Evolutionary conservation across 2,113 vertebrate genomes (phyloP), one percentile per base, ranked within the genome.

Genomic region (Callionymus lyra): DNA sequence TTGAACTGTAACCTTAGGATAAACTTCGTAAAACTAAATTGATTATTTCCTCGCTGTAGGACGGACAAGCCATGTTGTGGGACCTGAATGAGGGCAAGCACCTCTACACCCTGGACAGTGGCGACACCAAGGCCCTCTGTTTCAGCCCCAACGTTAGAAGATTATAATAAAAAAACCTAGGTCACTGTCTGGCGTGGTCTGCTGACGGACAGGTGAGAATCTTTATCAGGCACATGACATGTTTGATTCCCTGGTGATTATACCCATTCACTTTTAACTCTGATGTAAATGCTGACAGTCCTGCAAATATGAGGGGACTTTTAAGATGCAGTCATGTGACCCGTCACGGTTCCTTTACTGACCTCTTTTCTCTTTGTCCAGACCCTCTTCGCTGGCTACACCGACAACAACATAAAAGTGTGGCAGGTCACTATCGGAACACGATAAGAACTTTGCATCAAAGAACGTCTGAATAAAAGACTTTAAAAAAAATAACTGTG

Each of bases 71-170:
- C 39, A 97, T 97, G 94, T 79, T 98, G 35, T 98, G 94, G 94
- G 94, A 98, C 67, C 84, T 98, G 47, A 98, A 97, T 0, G 94
- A 98, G 59, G 94, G 94, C 45, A 98, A 98, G 47, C 94, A 98
- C 63, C 86, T 98, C 9, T 97, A 97, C 76, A 97, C 92, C 0
- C 57, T 96, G 60, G 94, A 97, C 16, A 91, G 94, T 0, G 93
- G 94, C 0, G 94, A 97, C 58, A 84, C 97, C 76, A 97, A 93
- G 0, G 94, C 92, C 1, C 82, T 98, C 0, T 97, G 93, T 82
- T 98, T 98, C 84, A 96, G 92, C 74, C 93, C 92, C 70, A 98
- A 98, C 91, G 94, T 19, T 98, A 98, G 12, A 98, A 97, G 70
- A 91, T 97, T 74, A 96, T 97, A n/a, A 93, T 97, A 57, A 93